A percentile compares a stretch with the other conserved stretches of the same genome.
Evolutionary conservation across 1,140 invertebrate species (phyloP).

Genomic region (Cyphomyrmex costatus): DNA sequence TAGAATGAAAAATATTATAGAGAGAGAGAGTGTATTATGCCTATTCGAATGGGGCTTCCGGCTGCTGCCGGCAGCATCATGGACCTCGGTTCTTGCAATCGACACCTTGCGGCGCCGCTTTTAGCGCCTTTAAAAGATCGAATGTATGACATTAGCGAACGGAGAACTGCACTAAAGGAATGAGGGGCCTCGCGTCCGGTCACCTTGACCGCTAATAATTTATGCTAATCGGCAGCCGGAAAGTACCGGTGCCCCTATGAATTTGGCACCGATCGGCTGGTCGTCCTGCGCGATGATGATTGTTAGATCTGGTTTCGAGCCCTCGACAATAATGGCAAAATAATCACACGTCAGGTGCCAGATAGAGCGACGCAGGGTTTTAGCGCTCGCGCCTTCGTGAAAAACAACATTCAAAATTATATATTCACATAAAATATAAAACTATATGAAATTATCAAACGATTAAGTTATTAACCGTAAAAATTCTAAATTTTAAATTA

Average conservation of each 20-base stretch:
- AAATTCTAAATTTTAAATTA: background rate
- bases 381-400: constrained; percentile 1
- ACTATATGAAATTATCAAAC: background rate
- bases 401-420: constrained; percentile 21
- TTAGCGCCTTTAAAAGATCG: constrained; percentile 78
- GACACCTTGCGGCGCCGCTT: constrained; percentile 73
- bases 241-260: constrained; percentile 71
- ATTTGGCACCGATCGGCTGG: constrained; percentile 65
- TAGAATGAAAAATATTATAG: constrained; percentile 46
- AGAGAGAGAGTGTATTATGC: background rate
- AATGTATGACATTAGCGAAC: constrained; percentile 81
- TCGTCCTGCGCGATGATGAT: constrained; percentile 71
- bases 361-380: constrained; percentile 8
- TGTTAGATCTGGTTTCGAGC: constrained; percentile 76
- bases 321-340: constrained; percentile 70
- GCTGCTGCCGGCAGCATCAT: background rate
- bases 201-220: constrained; percentile 78
- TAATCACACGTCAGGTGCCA: constrained; percentile 43
- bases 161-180: constrained; percentile 70
- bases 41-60: constrained; percentile 39
- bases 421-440: background rate
- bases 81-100: constrained; percentile 7
- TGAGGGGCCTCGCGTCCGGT: constrained; percentile 67
- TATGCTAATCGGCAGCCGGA: constrained; percentile 80
- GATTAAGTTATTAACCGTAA: background rate